phyloP scores from a whole-genome alignment of 2,888 invertebrate genomes.

The Saturnia japonica region DNA sequence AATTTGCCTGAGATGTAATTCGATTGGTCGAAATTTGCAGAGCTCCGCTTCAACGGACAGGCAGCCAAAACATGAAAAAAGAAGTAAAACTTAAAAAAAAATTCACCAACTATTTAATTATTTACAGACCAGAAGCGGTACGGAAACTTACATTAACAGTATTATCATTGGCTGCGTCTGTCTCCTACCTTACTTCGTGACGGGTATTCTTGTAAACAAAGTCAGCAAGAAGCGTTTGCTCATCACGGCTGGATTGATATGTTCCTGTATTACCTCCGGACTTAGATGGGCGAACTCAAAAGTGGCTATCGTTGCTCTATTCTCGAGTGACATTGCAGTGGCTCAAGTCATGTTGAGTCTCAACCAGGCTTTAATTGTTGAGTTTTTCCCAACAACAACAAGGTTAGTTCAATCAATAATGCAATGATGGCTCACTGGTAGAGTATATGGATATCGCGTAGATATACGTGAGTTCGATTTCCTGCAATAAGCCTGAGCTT shows the following conservation, averaged over 20 bases:
- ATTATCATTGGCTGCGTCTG: slow-evolving; percentile 58
- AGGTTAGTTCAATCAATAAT: slow-evolving; percentile 41
- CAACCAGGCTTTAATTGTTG: slow-evolving; percentile 53
- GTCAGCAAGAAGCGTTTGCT: slow-evolving; percentile 59
- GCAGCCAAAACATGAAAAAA: background rate
- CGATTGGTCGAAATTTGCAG: no score
- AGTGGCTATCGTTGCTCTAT: slow-evolving; percentile 49
- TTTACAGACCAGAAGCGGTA: slow-evolving; percentile 56
- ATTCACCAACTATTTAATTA: background rate
- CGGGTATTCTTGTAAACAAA: slow-evolving; percentile 54
- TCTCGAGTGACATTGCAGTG: slow-evolving; percentile 46
- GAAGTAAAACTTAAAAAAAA: background rate
- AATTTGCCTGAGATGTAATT: no score
- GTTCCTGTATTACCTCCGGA: slow-evolving; percentile 39
- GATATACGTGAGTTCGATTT: no score
- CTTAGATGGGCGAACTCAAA: slow-evolving; percentile 54
- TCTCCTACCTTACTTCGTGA: slow-evolving; percentile 51
- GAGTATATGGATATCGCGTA: no score
- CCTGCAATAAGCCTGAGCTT: no score
- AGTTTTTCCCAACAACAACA: slow-evolving; percentile 58
- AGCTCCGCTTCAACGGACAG: no score
- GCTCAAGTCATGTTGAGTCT: slow-evolving; percentile 52
- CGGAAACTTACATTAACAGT: slow-evolving; percentile 64
- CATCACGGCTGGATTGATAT: slow-evolving; percentile 39
- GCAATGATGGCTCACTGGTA: background rate